Evolutionary conservation across 2,888 invertebrate genomes (phyloP).

Genomic region (Tinea pellionella): DNA sequence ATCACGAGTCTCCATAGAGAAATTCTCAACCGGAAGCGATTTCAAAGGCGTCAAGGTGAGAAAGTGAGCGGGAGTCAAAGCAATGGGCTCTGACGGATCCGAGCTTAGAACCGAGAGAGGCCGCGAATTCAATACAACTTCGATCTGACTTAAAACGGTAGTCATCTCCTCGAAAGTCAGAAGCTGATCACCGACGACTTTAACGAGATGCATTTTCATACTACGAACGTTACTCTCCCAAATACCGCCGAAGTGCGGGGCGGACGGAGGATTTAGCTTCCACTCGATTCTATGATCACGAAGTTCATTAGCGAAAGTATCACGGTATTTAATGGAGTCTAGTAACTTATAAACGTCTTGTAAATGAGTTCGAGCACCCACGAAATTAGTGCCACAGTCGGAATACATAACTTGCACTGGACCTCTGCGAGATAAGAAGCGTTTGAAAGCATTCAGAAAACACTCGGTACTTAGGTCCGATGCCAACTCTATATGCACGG

Average conservation of each 20-base stretch:
- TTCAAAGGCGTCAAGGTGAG: background rate
- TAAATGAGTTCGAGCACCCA: background rate
- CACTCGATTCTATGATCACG: background rate
- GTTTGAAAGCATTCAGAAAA: constrained; percentile 19
- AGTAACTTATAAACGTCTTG: background rate
- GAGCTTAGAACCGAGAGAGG: background rate
- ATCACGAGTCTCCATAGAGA: too few relatives aligned
- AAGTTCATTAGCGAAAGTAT: background rate
- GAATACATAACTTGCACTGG: constrained; percentile 16
- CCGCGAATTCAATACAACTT: background rate
- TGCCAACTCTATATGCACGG: constrained; percentile 18
- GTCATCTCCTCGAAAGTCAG: background rate
- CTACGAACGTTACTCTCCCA: constrained; percentile 14
- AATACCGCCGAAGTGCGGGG: constrained; percentile 15
- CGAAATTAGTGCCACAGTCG: constrained; percentile 17
- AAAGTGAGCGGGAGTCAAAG: background rate
- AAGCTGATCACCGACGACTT: background rate
- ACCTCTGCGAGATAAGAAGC: constrained; percentile 20
- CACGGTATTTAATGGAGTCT: background rate
- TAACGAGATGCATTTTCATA: background rate
- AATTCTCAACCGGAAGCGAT: background rate
- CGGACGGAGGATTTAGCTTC: constrained; percentile 1
- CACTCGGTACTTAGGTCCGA: constrained; percentile 16
- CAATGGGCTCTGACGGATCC: background rate
- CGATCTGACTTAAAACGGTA: background rate